These are phyloP conservation scores for Hyperopisus bebe DNA, from an alignment of 2,113 vertebrate genomes.

Conservation along the genomic window DNA sequence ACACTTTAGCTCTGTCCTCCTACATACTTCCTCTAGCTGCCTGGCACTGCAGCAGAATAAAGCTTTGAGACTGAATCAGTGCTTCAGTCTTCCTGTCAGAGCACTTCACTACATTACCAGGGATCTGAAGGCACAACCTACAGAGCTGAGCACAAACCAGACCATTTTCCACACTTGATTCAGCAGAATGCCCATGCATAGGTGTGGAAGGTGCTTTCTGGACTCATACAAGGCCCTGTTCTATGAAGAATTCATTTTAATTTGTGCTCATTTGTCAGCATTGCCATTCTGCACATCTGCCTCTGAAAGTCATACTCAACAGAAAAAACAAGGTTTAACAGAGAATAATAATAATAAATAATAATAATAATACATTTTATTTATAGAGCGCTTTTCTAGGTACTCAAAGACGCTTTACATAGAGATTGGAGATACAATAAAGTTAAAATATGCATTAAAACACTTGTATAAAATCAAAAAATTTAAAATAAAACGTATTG, in stretches of 20 bases:
- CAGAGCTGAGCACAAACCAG: not conserved
- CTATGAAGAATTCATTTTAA: not conserved
- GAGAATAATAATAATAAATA: too few species aligned
- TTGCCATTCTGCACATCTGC: not conserved
- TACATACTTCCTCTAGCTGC: not conserved
- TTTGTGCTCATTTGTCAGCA: not conserved
- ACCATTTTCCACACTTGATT: not conserved
- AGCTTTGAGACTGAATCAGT: not conserved
- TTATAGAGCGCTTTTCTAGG: too few species aligned
- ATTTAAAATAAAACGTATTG: too few species aligned
- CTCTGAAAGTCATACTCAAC: not conserved
- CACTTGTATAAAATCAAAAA: too few species aligned
- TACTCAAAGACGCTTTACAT: too few species aligned
- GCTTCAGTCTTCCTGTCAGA: not conserved
- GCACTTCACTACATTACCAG: not conserved
- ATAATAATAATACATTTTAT: too few species aligned
- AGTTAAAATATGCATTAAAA: too few species aligned
- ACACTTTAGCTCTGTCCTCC: not conserved
- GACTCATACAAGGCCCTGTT: not conserved
- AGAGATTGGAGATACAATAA: too few species aligned
- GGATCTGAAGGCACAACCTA: not conserved
- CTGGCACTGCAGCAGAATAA: not conserved
- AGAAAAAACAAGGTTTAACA: not conserved
- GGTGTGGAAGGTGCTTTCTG: not conserved
- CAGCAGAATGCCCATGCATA: not conserved